Evolutionary conservation across 1,140 invertebrate genomes (phyloP).

Genomic region (Meloidogyne chitwoodi): DNA sequence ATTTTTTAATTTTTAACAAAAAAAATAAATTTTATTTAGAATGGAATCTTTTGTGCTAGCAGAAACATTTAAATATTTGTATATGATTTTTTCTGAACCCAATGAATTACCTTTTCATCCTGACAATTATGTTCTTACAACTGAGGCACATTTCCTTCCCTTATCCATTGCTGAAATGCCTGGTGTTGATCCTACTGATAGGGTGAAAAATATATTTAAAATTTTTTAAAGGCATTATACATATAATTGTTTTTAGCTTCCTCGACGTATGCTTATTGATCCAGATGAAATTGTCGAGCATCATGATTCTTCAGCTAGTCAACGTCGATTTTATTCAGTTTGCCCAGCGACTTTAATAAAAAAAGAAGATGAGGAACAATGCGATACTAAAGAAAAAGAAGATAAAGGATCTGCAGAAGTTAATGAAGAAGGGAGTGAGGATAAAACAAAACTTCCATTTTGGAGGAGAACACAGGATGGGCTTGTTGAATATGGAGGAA

Average conservation of each 20-base stretch:
- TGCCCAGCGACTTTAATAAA: background rate
- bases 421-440: background rate
- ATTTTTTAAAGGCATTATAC: background rate
- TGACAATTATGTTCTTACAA: slow-evolving; percentile 94
- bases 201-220: background rate
- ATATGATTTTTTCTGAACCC: slow-evolving; percentile 83
- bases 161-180: slow-evolving; percentile 63
- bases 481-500: background rate
- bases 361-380: background rate
- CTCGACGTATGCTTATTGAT: slow-evolving; percentile 47
- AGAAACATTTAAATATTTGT: slow-evolving; percentile 96
- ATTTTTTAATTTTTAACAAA: slow-evolving; percentile 37
- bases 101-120: slow-evolving; percentile 80
- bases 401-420: background rate
- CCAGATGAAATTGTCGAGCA: slow-evolving; percentile 50
- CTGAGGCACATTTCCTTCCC: slow-evolving; percentile 90
- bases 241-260: slow-evolving; percentile 48
- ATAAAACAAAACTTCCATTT: background rate
- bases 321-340: background rate
- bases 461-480: background rate
- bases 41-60: slow-evolving; percentile 97
- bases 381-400: background rate
- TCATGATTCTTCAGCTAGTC: slow-evolving; percentile 7
- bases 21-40: slow-evolving; percentile 61
- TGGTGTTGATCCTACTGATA: background rate